These are phyloP conservation scores for Rhineura floridana DNA, from an alignment of 2,113 vertebrate species.

Conservation along the genomic window DNA sequence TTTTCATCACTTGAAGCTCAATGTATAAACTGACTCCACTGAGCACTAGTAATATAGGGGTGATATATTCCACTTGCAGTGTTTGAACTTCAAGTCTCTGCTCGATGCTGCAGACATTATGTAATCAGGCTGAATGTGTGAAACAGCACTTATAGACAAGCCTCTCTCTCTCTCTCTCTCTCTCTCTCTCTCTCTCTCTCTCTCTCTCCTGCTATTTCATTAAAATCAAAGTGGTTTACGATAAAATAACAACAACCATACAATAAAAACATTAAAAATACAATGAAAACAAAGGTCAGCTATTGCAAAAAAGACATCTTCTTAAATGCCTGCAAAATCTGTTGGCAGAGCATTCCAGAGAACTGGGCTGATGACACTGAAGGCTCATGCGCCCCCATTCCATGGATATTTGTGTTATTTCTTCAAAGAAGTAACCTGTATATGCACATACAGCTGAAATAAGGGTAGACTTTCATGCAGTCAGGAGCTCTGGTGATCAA, in stretches of 20 bases:
- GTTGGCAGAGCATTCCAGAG: too few relatives aligned
- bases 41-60: not conserved
- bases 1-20: not conserved
- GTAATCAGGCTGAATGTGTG: not conserved
- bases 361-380: too few relatives aligned
- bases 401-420: not conserved
- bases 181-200: too few relatives aligned
- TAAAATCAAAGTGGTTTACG: too few relatives aligned
- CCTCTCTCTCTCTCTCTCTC: not conserved
- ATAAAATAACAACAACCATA: too few relatives aligned
- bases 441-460: not conserved
- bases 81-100: not conserved
- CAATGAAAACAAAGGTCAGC: too few relatives aligned
- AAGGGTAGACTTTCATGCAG: not conserved
- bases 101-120: not conserved
- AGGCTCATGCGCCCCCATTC: not conserved
- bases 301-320: too few relatives aligned
- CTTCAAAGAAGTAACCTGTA: not conserved
- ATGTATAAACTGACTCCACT: not conserved
- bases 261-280: too few relatives aligned
- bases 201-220: too few relatives aligned
- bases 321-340: too few relatives aligned
- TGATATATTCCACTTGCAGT: not conserved
- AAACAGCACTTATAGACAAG: not conserved
- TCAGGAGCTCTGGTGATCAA: not conserved